phyloP scores from a whole-genome alignment of 2,888 invertebrate species.

The Orchesella flavescens region DNA sequence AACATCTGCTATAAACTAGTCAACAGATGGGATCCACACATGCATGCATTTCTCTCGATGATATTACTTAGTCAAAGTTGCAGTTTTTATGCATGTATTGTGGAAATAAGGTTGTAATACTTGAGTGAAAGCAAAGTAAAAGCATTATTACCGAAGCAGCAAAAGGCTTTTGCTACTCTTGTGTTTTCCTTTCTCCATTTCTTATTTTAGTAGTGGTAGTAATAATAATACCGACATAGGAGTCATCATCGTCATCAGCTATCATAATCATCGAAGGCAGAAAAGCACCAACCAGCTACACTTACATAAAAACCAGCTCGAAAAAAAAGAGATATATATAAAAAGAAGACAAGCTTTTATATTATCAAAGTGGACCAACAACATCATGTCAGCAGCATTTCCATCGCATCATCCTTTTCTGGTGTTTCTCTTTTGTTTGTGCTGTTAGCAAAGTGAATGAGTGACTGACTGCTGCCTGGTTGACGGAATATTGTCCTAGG shows the following conservation, averaged over 20 bases:
- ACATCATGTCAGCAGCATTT: slow-evolving; percentile 50
- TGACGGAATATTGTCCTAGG: slow-evolving; percentile 57
- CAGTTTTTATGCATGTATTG: slow-evolving; percentile 7
- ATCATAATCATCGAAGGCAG: slow-evolving; percentile 18
- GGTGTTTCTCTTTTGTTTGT: slow-evolving; percentile 30
- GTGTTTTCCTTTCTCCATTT: slow-evolving; percentile 33
- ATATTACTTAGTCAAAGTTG: slow-evolving; percentile 32
- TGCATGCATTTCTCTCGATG: slow-evolving; percentile 37
- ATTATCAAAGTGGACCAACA: slow-evolving; percentile 58
- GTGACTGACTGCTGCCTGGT: slow-evolving; percentile 36
- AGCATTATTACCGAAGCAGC: slow-evolving; percentile 32
- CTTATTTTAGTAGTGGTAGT: slow-evolving; percentile 34
- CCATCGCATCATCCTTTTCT: slow-evolving; percentile 32
- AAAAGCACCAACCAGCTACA: slow-evolving; percentile 12
- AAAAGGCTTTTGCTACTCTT: slow-evolving; percentile 1
- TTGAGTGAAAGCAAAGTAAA: slow-evolving; percentile 47
- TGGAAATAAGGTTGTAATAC: slow-evolving; percentile 17
- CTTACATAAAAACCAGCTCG: slow-evolving; percentile 19
- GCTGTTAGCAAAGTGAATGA: slow-evolving; percentile 47
- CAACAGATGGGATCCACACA: slow-evolving; percentile 62
- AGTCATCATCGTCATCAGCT: slow-evolving; percentile 41
- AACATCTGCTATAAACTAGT: slow-evolving; percentile 59
- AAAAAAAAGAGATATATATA: slow-evolving; percentile 10
- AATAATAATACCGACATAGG: slow-evolving; percentile 49
- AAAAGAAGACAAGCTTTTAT: not conserved